Percentiles rank a stretch among this genome's conserved stretches.
Conservation (phyloP, 2,797 vertebrate species). For the Pampus argenteus region DNA sequence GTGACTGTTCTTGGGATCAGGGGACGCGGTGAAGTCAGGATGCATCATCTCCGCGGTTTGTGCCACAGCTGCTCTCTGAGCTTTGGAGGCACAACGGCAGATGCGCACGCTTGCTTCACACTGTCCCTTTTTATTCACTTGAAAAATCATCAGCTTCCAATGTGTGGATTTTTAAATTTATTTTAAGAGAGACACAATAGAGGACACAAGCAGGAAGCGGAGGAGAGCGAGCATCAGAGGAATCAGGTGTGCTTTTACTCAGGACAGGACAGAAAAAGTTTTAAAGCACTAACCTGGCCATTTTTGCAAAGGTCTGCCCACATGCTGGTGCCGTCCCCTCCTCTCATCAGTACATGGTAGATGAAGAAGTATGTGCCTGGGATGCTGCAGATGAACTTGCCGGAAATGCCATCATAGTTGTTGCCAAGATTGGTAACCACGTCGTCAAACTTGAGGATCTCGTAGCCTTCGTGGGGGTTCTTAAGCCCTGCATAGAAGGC, state of each 20-base stretch:
- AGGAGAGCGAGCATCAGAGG: constrained; percentile 10
- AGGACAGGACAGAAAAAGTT: constrained; percentile 40
- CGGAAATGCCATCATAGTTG: constrained; percentile 94
- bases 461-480: constrained; percentile 98
- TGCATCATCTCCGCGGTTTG: constrained; percentile 62
- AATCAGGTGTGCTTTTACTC: not conserved
- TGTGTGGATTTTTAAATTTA: not conserved
- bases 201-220: not conserved
- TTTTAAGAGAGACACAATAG: not conserved
- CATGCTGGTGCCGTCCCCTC: constrained; percentile 98
- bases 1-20: constrained; percentile 50
- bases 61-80: constrained; percentile 75
- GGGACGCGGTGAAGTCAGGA: constrained; percentile 66
- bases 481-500: constrained; percentile 98
- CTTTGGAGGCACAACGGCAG: constrained; percentile 52
- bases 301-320: constrained; percentile 99
- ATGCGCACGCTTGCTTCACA: constrained; percentile 51
- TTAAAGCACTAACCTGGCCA: constrained; percentile 90
- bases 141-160: not conserved
- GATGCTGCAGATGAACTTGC: constrained; percentile 97
- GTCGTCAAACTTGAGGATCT: constrained; percentile 98
- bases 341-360: constrained; percentile 99
- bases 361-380: constrained; percentile 99
- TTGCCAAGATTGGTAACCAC: constrained; percentile 99
- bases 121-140: constrained; percentile 36